These are phyloP conservation scores for Ichneumoninae sp. DNA, from an alignment of 2,888 invertebrate genomes.

Conservation along the genomic window DNA sequence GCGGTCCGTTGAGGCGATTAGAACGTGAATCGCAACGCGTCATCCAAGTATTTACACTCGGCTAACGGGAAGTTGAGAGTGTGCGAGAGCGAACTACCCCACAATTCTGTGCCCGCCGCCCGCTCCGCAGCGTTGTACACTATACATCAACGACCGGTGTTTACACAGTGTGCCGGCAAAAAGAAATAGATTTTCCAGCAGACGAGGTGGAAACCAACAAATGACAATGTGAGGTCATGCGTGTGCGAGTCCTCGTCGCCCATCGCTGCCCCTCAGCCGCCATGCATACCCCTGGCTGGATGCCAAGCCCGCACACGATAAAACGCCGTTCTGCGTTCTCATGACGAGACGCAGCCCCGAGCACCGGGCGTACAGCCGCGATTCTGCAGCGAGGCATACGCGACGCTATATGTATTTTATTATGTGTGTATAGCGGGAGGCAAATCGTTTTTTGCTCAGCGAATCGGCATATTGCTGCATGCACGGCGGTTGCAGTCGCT, in stretches of 20 bases:
- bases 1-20: conserved; percentile 59
- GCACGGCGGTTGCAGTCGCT: conserved; percentile 59
- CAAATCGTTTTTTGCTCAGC: conserved; percentile 50
- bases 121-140: conserved; percentile 53
- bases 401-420: conserved; percentile 10
- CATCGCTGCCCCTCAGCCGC: conserved; percentile 6
- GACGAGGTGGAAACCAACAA: conserved; percentile 81
- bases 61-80: conserved; percentile 20
- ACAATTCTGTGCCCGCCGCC: conserved; percentile 7
- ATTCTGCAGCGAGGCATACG: background rate
- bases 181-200: conserved; percentile 82
- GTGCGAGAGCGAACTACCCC: conserved; percentile 31
- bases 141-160: conserved; percentile 54
- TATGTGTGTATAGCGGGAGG: background rate
- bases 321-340: conserved; percentile 73
- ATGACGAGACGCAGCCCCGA: conserved; percentile 63
- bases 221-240: conserved; percentile 78
- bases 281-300: conserved; percentile 69
- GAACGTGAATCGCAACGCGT: conserved; percentile 46
- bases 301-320: conserved; percentile 79
- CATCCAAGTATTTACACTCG: conserved; percentile 57
- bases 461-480: conserved; percentile 62
- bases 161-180: conserved; percentile 68
- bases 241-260: conserved; percentile 66
- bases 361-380: conserved; percentile 21